These are phyloP conservation scores for Enteromius anoplus DNA, from an alignment of 2,797 vertebrate genomes.

Conservation along the genomic window DNA sequence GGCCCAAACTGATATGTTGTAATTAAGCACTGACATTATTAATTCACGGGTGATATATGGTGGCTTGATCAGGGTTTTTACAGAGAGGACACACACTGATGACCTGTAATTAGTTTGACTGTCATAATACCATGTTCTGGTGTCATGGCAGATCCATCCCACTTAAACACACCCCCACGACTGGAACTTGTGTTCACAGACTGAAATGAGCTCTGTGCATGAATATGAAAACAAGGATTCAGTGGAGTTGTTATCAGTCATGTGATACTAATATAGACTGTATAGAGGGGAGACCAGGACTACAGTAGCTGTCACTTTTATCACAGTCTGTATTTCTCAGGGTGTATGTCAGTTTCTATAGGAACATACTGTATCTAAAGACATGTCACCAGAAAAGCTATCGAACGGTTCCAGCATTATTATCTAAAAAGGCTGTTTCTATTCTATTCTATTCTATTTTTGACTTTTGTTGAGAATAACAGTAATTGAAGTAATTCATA, in stretches of 20 bases:
- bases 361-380: not conserved
- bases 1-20: conserved; percentile 64
- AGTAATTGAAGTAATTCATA: not conserved
- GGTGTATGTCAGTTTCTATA: not conserved
- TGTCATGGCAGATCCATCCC: conserved; percentile 56
- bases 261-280: conserved; percentile 5
- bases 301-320: not conserved
- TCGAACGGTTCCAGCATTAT: not conserved
- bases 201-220: conserved; percentile 28
- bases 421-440: not conserved
- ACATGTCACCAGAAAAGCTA: not conserved
- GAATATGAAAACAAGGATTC: not conserved
- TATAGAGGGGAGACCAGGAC: not conserved
- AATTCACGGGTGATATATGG: conserved; percentile 64
- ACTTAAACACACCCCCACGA: conserved; percentile 19
- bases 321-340: not conserved
- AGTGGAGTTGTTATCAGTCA: not conserved
- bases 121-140: conserved; percentile 47
- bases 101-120: conserved; percentile 65
- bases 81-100: conserved; percentile 52
- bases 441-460: not conserved
- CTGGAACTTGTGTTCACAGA: conserved; percentile 50
- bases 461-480: not conserved
- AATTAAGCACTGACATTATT: conserved; percentile 69
- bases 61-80: conserved; percentile 39